Evolutionary conservation across 2,888 invertebrate genomes (phyloP).

Genomic region (Dilophus febrilis): DNA sequence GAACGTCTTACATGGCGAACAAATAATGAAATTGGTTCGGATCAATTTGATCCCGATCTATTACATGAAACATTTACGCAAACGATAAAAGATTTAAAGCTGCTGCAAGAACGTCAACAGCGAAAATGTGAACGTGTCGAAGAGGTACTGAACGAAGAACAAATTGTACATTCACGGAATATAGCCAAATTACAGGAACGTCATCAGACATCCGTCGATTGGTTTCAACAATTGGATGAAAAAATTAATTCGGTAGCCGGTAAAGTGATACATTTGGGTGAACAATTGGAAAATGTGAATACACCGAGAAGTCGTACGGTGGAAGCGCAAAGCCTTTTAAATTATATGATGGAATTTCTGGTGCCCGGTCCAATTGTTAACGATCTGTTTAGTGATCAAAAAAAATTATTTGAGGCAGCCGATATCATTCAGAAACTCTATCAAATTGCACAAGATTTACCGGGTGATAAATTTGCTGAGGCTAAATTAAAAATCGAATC

Average conservation of each 20-base stretch:
- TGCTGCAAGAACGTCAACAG: slow-evolving; percentile 68
- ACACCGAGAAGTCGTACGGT: slow-evolving; percentile 86
- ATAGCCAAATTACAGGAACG: slow-evolving; percentile 67
- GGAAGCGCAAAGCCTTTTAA: slow-evolving; percentile 85
- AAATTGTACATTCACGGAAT: slow-evolving; percentile 64
- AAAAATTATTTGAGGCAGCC: slow-evolving; percentile 73
- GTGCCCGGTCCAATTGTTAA: slow-evolving; percentile 70
- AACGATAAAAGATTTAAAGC: slow-evolving; percentile 66
- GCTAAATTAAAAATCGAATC: slow-evolving; percentile 72
- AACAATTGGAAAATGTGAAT: slow-evolving; percentile 92
- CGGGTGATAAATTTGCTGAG: slow-evolving; percentile 67
- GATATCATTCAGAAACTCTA: slow-evolving; percentile 94
- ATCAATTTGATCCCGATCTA: slow-evolving; percentile 68
- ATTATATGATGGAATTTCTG: slow-evolving; percentile 82
- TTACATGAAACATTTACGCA: slow-evolving; percentile 85
- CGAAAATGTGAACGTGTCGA: slow-evolving; percentile 75
- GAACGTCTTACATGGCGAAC: slow-evolving; percentile 91
- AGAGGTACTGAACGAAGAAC: slow-evolving; percentile 67
- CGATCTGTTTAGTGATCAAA: slow-evolving; percentile 69
- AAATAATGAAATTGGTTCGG: slow-evolving; percentile 53
- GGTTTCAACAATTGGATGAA: slow-evolving; percentile 85
- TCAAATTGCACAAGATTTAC: slow-evolving; percentile 88
- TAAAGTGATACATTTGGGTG: slow-evolving; percentile 94
- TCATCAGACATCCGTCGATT: slow-evolving; percentile 71
- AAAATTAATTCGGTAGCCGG: slow-evolving; percentile 94